Base-by-base conservation (phyloP, 2,113 vertebrate genomes). In the Daubentonia madagascariensis region DNA sequence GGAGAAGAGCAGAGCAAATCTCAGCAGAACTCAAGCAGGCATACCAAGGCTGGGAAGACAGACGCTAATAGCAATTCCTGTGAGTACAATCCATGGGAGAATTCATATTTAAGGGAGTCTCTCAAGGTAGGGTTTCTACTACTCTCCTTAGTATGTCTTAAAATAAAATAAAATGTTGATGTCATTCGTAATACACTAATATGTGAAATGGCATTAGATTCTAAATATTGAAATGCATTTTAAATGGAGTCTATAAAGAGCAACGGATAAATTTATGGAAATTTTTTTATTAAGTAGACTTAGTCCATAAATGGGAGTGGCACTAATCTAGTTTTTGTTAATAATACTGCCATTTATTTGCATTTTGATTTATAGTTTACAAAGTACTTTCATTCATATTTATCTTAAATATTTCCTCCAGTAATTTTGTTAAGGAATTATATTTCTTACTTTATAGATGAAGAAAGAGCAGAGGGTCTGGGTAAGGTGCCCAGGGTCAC, bases 1-100 rank as follows among this genome's bases (percentile, higher is more conserved):
- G 99, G 99, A 79, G 99, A 99, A 75, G 99, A 99, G 85, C 99
- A 99, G 96, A 99, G 98, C 95, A 99, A 98, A 96, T 96, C 98
- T 23, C 98, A 99, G 70, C 99, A 99, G 78, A 98, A 98, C 98
- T 98, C 98, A 78, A 96, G 97, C 98, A 99, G 99, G 98, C 98
- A 98, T 48, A 93, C 97, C 95, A 99, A 99, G 98, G 98, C 98
- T 85, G 98, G 84, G 37, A 99, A 99, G 97, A 98, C 98, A 87
- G 99, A 98, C 8, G 97, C 98, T 45, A 98, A 98, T 87, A 98
- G 98, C 98, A 99, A 98, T 93, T 98, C 99, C 92, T 99, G 98
- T 98, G 97, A 99, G 99, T 98, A 96, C 75, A 50, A 40, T 91
- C 73, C 48, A 0, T 20, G 61, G 75, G 23, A 83, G n/a, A 61